A percentile compares a stretch with the other conserved stretches of the same genome.
phyloP scores from a whole-genome alignment of 2,888 invertebrate genomes.

The Nycteola revayana region DNA sequence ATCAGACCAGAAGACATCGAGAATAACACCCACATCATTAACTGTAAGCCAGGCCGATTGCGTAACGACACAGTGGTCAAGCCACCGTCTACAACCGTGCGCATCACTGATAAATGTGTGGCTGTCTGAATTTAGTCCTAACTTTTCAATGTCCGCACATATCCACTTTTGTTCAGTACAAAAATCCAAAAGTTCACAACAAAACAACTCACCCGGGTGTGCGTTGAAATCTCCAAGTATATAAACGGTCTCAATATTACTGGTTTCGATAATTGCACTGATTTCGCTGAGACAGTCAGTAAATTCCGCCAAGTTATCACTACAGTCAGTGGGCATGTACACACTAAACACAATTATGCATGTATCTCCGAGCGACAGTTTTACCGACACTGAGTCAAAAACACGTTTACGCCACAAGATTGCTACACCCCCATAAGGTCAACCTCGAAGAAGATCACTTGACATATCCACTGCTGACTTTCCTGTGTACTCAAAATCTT shows the following conservation, averaged over 20 bases:
- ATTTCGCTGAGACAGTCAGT: slow-evolving; percentile 2
- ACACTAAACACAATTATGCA: slow-evolving; percentile 3
- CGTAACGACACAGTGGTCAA: slow-evolving; percentile 1
- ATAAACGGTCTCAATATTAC: slow-evolving; percentile 11
- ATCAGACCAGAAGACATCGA: slow-evolving; percentile 19
- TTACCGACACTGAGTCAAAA: slow-evolving; percentile 2
- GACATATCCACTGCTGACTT: slow-evolving; percentile 12
- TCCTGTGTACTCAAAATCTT: slow-evolving; percentile 8
- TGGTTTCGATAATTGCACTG: slow-evolving; percentile 1
- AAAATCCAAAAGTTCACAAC: slow-evolving; percentile 7
- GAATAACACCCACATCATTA: slow-evolving; percentile 1
- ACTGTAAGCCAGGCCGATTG: neutral
- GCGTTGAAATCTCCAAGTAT: slow-evolving; percentile 4
- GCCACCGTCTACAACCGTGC: neutral
- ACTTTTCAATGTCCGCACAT: slow-evolving; percentile 1
- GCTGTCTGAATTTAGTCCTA: neutral
- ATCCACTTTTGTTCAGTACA: slow-evolving; percentile 1
- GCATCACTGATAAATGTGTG: slow-evolving; percentile 1
- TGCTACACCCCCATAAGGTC: slow-evolving; percentile 7
- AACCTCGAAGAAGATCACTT: neutral
- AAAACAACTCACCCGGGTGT: slow-evolving; percentile 14
- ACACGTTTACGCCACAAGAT: slow-evolving; percentile 3
- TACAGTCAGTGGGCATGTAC: slow-evolving; percentile 6
- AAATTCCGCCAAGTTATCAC: slow-evolving; percentile 4
- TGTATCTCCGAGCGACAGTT: neutral